A percentile compares a stretch with the other conserved stretches of the same genome.
Evolutionary conservation across 2,888 invertebrate genomes (phyloP).

Genomic region (Hoplodrina blanda): DNA sequence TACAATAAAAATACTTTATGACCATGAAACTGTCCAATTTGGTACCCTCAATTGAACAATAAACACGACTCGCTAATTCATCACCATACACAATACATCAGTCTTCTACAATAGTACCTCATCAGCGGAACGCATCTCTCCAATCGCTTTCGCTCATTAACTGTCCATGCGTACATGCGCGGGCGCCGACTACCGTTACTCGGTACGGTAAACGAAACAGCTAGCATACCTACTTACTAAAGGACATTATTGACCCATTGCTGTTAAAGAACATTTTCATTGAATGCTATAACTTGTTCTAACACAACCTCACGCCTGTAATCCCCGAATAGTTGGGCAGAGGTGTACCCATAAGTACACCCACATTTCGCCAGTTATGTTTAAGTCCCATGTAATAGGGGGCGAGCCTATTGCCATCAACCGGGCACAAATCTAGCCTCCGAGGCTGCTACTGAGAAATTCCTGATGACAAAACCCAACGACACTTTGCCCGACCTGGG

Average conservation of each 20-base stretch:
- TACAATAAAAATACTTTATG: background rate
- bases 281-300: background rate
- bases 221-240: constrained; percentile 63
- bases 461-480: too few relatives aligned
- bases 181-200: constrained; percentile 66
- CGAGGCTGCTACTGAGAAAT: too few relatives aligned
- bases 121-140: constrained; percentile 23
- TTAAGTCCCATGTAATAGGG: too few relatives aligned
- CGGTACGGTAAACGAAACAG: constrained; percentile 64
- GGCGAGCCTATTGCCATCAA: too few relatives aligned
- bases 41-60: background rate
- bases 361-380: too few relatives aligned
- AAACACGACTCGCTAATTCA: background rate
- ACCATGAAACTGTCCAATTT: background rate
- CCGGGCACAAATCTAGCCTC: too few relatives aligned
- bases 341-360: too few relatives aligned
- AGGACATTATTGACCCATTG: constrained; percentile 59
- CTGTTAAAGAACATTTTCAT: constrained; percentile 2
- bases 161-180: constrained; percentile 18
- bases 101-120: background rate
- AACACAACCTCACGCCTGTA: too few relatives aligned
- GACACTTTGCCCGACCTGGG: too few relatives aligned
- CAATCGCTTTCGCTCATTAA: constrained; percentile 43
- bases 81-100: background rate
- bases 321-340: too few relatives aligned